These are phyloP conservation scores for Kryphioiulus occultus DNA, from an alignment of 2,888 invertebrate genomes.

Conservation along the genomic window DNA sequence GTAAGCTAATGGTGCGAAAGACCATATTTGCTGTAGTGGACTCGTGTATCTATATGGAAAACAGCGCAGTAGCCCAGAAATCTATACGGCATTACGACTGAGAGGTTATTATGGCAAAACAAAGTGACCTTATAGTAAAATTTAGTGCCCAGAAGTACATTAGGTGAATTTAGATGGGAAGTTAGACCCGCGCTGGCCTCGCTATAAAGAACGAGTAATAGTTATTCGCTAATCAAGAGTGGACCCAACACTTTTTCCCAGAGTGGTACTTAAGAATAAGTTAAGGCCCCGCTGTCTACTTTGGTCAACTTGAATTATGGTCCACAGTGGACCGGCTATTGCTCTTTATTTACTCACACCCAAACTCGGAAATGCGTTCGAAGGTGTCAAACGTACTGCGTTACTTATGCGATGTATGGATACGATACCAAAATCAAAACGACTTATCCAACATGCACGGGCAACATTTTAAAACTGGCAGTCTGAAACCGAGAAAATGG, in stretches of 20 bases:
- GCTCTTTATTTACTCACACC: constrained; percentile 46
- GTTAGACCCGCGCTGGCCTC: constrained; percentile 35
- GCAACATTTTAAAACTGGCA: background rate
- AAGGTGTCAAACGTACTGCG: constrained; percentile 22
- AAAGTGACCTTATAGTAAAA: constrained; percentile 48
- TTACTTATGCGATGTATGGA: background rate
- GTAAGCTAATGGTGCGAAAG: constrained; percentile 47
- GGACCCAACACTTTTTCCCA: constrained; percentile 46
- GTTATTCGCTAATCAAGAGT: constrained; percentile 46
- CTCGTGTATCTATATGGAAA: constrained; percentile 45
- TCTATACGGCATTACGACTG: constrained; percentile 40
- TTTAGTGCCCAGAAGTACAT: constrained; percentile 46
- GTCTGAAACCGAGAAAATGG: background rate
- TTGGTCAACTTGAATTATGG: constrained; percentile 47
- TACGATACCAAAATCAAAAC: background rate
- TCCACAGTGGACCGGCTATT: constrained; percentile 42
- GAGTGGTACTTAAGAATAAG: constrained; percentile 51
- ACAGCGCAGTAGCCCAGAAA: constrained; percentile 18
- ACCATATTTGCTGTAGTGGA: constrained; percentile 47
- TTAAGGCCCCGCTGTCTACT: constrained; percentile 45
- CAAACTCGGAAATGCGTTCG: background rate
- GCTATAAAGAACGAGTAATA: constrained; percentile 45
- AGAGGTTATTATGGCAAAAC: constrained; percentile 47
- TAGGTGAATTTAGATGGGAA: constrained; percentile 47
- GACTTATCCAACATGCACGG: background rate